Evolutionary conservation across 2,888 invertebrate genomes (phyloP), one percentile per base, ranked within the genome.

Genomic region (Lasioglossum pauxillum): DNA sequence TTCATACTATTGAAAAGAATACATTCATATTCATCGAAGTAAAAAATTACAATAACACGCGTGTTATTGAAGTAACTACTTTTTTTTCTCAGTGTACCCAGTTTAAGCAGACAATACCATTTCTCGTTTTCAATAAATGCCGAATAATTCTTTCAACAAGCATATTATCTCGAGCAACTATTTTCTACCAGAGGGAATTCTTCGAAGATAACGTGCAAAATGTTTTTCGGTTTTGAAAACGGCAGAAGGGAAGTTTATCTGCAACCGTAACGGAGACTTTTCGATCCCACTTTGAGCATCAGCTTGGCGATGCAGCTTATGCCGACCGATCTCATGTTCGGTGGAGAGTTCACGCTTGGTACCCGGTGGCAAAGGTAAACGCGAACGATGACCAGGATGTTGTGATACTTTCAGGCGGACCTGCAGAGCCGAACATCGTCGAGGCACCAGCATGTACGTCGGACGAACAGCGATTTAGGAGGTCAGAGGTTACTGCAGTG

Each of bases 391-490:
- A 79, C 71, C 53, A 72, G 49, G 53, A 64, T 44, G 84, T 71
- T n/a, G 73, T 82, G 35, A 72, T 75, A 72, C 78, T 90, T 95
- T 93, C 92, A 96, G 96, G 96, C 96, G 93, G 96, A 96, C 93
- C 94, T 96, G 86, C 96, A 96, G 91, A 96, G 95, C 74, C 95
- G 96, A 72, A 94, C 95, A 76, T 91, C 92, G 80, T 91, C 92
- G 81, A 92, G 93, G 80, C 95, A 96, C 87, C 95, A 95, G 86
- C 95, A 96, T 93, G 96, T 96, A 81, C 95, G 96, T 80, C 94
- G 96, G 79, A 96, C 96, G 14, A 96, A 96, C 93, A 96, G 96
- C 83, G 96, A 96, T 93, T 95, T 96, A 87, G 96, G 96, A 76
- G 96, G 96, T 41, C 96, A 96, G 90, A 94, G 96, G 80, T 94